Conservation (phyloP, 2,888 invertebrate genomes). For the Sepiola atlantica region DNA sequence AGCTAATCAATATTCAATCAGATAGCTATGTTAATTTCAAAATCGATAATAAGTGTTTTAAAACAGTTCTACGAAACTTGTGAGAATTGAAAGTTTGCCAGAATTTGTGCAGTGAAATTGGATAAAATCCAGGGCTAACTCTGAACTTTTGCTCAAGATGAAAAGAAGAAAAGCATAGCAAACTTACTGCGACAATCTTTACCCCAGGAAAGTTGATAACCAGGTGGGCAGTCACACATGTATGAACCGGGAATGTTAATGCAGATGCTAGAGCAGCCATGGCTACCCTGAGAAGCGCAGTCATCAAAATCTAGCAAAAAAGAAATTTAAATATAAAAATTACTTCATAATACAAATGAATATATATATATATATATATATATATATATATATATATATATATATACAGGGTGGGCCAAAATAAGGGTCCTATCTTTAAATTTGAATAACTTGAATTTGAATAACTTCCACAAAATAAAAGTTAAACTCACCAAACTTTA, state of each 20-base stretch:
- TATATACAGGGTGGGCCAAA: too few relatives aligned
- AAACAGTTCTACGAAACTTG: neutral
- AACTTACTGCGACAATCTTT: constrained; percentile 59
- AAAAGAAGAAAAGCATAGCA: neutral
- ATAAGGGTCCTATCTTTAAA: too few relatives aligned
- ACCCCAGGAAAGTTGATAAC: constrained; percentile 56
- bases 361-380: neutral
- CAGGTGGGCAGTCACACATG: constrained; percentile 63
- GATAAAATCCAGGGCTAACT: neutral
- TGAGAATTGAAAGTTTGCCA: neutral
- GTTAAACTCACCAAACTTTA: too few relatives aligned
- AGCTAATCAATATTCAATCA: neutral
- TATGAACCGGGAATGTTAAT: constrained; percentile 61
- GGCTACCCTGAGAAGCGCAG: constrained; percentile 51
- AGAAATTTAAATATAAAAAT: neutral
- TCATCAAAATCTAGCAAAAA: constrained; percentile 58
- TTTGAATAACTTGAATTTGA: too few relatives aligned
- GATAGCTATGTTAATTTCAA: neutral
- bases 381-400: too few relatives aligned
- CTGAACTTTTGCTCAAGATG: neutral
- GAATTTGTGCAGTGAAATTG: neutral
- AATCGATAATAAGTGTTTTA: neutral
- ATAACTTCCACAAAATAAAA: too few relatives aligned
- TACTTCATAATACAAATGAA: neutral
- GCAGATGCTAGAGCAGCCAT: constrained; percentile 61